Conservation (phyloP, 2,113 vertebrate genomes). For the Gavialis gangeticus region DNA sequence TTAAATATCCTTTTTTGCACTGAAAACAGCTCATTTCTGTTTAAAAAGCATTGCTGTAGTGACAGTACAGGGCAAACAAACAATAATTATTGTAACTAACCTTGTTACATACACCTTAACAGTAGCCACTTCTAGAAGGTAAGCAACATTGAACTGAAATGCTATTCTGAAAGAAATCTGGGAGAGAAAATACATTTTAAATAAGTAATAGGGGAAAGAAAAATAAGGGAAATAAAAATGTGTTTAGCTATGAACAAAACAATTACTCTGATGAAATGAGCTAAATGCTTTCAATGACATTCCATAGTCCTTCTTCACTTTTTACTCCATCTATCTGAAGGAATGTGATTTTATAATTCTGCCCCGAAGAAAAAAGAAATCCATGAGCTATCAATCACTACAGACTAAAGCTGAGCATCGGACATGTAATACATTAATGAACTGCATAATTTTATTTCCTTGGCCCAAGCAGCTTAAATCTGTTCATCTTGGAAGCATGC, state of each 20-base stretch:
- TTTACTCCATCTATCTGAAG: neutral
- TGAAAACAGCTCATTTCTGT: neutral
- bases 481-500: neutral
- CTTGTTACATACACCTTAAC: constrained; percentile 88
- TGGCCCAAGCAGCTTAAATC: neutral
- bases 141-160: constrained; percentile 88
- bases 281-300: neutral
- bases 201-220: neutral
- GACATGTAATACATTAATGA: no score
- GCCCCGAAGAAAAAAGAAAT: neutral
- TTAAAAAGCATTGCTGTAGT: neutral
- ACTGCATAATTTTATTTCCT: neutral
- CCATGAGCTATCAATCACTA: neutral
- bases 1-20: neutral
- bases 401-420: neutral
- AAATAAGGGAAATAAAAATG: neutral
- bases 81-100: constrained; percentile 72
- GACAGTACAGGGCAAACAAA: neutral
- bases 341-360: neutral
- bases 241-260: neutral
- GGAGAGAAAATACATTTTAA: constrained; percentile 22
- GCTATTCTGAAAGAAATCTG: constrained; percentile 89
- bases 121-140: constrained; percentile 83
- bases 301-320: neutral
- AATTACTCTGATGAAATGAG: neutral